Percentiles rank a stretch among this genome's conserved stretches.
Conservation (phyloP, 2,113 vertebrate species). For the Misgurnus mizolepis region DNA sequence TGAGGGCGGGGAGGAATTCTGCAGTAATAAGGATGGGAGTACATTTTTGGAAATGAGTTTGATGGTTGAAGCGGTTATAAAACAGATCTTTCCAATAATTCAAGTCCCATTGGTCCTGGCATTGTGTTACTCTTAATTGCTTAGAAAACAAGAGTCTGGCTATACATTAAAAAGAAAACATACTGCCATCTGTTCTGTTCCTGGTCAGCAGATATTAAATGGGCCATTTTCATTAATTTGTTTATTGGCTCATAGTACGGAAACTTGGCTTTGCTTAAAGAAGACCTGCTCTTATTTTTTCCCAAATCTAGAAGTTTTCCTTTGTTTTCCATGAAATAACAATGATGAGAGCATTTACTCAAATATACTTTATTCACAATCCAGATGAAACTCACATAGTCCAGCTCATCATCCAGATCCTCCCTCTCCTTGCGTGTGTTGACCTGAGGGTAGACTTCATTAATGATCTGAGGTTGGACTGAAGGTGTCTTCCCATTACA, state of each 20-base stretch:
- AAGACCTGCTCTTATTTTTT: neutral
- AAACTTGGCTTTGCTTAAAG: neutral
- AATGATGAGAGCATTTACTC: no score
- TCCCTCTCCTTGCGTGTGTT: slow-evolving; percentile 81
- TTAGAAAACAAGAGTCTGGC: slow-evolving; percentile 22
- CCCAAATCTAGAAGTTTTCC: no score
- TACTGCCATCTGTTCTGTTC: slow-evolving; percentile 41
- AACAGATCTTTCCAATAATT: neutral
- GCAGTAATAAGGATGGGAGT: neutral
- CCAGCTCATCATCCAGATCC: slow-evolving; percentile 92
- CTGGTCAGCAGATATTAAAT: slow-evolving; percentile 26
- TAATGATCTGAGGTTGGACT: slow-evolving; percentile 69
- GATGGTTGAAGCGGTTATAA: slow-evolving; percentile 1
- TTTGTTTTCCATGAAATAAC: no score
- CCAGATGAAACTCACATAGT: slow-evolving; percentile 83
- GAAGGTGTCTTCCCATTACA: slow-evolving; percentile 90
- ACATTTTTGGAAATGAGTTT: neutral
- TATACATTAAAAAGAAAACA: slow-evolving; percentile 45
- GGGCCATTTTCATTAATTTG: slow-evolving; percentile 12
- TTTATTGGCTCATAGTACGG: neutral
- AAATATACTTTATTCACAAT: no score
- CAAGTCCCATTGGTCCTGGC: slow-evolving; percentile 17
- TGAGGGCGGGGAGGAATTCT: slow-evolving; percentile 20
- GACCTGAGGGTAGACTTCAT: slow-evolving; percentile 93
- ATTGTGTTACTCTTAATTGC: slow-evolving; percentile 47